Conservation (phyloP, 2,113 vertebrate species). For the Rynchops niger region DNA sequence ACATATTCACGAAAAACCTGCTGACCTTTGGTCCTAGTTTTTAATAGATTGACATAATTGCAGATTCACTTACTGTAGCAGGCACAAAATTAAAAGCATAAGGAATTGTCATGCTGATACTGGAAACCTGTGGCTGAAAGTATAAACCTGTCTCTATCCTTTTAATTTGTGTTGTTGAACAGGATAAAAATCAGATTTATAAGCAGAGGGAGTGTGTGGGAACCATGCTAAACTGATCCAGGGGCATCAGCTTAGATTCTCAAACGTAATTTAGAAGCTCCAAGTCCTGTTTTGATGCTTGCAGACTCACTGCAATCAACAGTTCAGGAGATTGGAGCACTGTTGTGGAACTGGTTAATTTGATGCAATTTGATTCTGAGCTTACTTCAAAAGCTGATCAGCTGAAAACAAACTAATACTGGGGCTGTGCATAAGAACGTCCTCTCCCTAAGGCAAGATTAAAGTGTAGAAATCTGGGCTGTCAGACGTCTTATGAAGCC, state of each 20-base stretch:
- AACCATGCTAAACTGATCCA: not conserved
- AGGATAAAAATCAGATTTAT: not conserved
- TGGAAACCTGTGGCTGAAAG: not conserved
- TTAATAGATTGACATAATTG: not conserved
- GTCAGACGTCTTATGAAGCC: not conserved
- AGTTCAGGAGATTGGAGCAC: not conserved
- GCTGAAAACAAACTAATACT: not conserved
- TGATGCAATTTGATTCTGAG: constrained; percentile 15
- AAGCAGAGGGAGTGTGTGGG: not conserved
- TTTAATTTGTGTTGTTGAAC: not conserved
- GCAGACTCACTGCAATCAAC: not conserved
- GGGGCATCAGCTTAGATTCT: not conserved
- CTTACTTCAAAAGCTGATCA: constrained; percentile 21
- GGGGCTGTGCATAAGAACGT: not conserved
- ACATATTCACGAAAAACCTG: not conserved
- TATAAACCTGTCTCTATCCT: not conserved
- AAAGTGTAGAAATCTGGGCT: not conserved
- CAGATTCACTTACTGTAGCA: not conserved
- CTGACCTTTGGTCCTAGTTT: not conserved
- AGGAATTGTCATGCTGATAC: not conserved
- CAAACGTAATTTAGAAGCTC: constrained; percentile 13
- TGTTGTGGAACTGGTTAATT: constrained; percentile 17
- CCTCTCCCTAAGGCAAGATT: not conserved
- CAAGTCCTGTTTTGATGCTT: not conserved
- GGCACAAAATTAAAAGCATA: not conserved